Conservation (phyloP, 2,797 vertebrate species). For the Lepilemur ruficaudatus region DNA sequence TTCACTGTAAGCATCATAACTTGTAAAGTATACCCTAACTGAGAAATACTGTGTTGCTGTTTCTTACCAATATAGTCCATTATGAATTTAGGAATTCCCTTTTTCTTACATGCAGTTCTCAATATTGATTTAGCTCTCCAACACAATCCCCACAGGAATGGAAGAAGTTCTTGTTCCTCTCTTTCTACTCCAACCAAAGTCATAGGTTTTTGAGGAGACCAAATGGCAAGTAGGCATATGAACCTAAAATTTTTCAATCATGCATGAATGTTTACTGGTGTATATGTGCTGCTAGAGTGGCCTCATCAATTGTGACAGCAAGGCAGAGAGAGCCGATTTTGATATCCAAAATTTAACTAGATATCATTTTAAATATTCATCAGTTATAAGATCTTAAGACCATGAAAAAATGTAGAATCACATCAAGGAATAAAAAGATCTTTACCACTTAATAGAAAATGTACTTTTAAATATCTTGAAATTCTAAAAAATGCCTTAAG, state of each 20-base stretch:
- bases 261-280: neutral
- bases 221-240: neutral
- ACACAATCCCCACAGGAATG: neutral
- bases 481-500: neutral
- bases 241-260: neutral
- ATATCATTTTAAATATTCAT: conserved; percentile 22
- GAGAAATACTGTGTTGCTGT: neutral
- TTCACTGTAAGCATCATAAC: neutral
- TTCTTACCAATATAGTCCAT: neutral
- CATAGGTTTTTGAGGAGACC: neutral
- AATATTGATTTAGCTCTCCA: neutral
- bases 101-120: neutral
- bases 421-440: neutral
- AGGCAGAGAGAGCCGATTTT: neutral
- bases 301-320: neutral
- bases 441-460: conserved; percentile 1
- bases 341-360: neutral
- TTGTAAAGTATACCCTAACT: neutral
- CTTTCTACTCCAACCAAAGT: neutral
- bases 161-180: neutral
- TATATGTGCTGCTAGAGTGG: neutral
- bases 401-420: neutral
- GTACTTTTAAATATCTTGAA: neutral
- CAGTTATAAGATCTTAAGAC: neutral
- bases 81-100: neutral